Percentiles rank a stretch among this genome's conserved stretches.
Evolutionary conservation across 2,113 vertebrate species (phyloP).

Genomic region (Ramphastos sulfuratus): DNA sequence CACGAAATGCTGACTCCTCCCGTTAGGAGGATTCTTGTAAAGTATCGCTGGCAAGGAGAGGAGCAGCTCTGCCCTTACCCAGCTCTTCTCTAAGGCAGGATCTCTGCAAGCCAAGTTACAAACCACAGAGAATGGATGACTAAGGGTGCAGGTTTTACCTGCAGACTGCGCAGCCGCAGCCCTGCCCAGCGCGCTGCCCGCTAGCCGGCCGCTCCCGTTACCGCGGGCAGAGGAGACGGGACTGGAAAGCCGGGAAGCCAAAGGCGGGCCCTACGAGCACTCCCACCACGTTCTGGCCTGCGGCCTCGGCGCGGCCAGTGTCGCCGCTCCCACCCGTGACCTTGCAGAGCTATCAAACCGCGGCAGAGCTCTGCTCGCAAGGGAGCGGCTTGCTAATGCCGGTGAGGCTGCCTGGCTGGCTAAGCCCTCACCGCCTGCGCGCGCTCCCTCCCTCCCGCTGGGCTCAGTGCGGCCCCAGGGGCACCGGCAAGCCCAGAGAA

Average conservation of each 20-base stretch:
- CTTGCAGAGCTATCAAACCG: background rate
- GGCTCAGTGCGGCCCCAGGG: no score
- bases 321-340: background rate
- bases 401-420: no score
- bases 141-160: fast-evolving
- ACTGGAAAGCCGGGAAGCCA: fast-evolving
- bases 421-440: background rate
- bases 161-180: background rate
- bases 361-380: background rate
- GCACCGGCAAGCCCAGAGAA: fast-evolving
- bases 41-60: fast-evolving
- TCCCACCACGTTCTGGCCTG: fast-evolving
- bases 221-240: fast-evolving
- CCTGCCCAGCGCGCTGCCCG: background rate
- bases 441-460: background rate
- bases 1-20: fast-evolving
- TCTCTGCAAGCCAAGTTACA: fast-evolving
- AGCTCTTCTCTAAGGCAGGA: fast-evolving
- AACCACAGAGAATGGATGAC: fast-evolving
- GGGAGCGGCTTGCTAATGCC: background rate
- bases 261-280: fast-evolving
- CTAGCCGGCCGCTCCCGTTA: background rate
- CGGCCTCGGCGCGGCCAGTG: background rate
- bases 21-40: fast-evolving
- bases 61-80: background rate